Percentiles rank a stretch among this genome's conserved stretches.
Evolutionary conservation across 2,113 vertebrate genomes (phyloP).

Genomic region (Pogonocichla stellata): DNA sequence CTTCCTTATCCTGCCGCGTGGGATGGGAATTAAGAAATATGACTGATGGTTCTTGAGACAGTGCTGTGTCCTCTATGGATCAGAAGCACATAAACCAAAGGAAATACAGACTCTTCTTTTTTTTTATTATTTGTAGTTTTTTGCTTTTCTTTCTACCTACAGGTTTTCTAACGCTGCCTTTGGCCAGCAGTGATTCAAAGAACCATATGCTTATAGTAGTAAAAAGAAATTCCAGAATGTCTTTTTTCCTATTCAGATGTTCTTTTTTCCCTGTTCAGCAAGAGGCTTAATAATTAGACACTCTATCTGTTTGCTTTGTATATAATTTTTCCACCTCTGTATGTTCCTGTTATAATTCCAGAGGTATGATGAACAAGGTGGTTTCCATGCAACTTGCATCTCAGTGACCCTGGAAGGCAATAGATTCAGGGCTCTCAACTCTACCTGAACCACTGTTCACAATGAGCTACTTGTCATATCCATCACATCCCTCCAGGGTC

Average conservation of each 20-base stretch:
- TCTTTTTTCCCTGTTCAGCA: background rate
- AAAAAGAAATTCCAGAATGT: background rate
- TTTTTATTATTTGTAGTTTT: rapidly evolving
- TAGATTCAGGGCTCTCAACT: background rate
- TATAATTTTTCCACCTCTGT: background rate
- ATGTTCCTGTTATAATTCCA: background rate
- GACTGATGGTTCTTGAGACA: background rate
- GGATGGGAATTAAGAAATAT: background rate
- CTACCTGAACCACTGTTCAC: background rate
- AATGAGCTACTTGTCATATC: background rate
- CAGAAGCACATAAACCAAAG: background rate
- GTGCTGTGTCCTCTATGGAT: background rate
- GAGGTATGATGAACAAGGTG: background rate
- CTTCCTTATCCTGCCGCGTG: rapidly evolving
- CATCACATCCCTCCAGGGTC: background rate
- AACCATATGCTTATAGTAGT: background rate
- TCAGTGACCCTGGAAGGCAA: background rate
- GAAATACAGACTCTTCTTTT: background rate
- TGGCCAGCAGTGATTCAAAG: background rate
- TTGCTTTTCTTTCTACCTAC: background rate
- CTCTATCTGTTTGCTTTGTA: background rate
- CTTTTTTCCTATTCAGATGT: background rate
- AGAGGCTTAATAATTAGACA: background rate
- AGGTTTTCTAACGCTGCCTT: background rate
- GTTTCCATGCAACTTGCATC: background rate